Conservation (phyloP, 1,140 invertebrate genomes). For the Temnothorax longispinosus region DNA sequence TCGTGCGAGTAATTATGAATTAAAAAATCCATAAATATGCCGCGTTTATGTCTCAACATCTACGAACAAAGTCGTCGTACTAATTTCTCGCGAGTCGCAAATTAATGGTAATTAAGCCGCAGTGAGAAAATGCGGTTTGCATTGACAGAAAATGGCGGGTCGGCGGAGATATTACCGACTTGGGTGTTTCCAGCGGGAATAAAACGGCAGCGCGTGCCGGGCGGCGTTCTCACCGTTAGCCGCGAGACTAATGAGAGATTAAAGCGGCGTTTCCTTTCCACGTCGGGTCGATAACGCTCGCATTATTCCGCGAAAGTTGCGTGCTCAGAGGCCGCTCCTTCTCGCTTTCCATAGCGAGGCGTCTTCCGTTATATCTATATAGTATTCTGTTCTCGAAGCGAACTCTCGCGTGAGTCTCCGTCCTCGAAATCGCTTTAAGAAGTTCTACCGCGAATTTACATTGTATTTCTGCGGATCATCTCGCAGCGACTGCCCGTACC, state of each 20-base stretch:
- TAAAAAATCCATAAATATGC: neutral
- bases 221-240: conserved; percentile 17
- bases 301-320: conserved; percentile 40
- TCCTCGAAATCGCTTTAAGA: neutral
- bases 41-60: neutral
- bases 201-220: conserved; percentile 22
- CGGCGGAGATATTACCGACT: neutral
- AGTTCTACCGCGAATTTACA: neutral
- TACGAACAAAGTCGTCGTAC: neutral
- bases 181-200: neutral
- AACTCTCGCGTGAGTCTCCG: neutral
- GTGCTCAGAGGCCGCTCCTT: conserved; percentile 12
- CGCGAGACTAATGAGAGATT: conserved; percentile 52
- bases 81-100: neutral
- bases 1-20: neutral
- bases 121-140: neutral
- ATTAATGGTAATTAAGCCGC: neutral
- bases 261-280: conserved; percentile 39
- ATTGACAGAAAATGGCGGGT: neutral
- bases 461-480: neutral
- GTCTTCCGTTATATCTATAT: conserved; percentile 15
- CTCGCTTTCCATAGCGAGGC: neutral
- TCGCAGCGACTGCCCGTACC: neutral
- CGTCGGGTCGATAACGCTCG: conserved; percentile 18
- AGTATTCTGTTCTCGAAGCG: neutral